Conservation (phyloP, 1,140 invertebrate species). For the Microplitis demolitor region DNA sequence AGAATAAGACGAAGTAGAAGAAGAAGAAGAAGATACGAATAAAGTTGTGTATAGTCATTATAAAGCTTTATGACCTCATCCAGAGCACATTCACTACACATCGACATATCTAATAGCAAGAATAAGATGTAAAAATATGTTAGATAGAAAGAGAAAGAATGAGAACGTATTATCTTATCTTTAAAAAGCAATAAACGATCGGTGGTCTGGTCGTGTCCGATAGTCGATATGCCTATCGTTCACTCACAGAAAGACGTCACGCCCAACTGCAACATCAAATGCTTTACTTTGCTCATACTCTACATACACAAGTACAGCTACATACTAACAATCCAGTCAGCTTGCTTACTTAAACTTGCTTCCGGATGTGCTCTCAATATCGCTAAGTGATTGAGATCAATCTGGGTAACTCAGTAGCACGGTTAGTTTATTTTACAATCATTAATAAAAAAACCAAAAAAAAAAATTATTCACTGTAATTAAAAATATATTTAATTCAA, state of each 20-base stretch:
- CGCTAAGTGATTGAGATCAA: background rate
- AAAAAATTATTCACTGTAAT: background rate
- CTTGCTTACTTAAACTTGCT: conserved; percentile 5
- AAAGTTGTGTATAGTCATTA: background rate
- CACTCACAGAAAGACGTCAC: conserved; percentile 8
- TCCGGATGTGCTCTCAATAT: conserved; percentile 11
- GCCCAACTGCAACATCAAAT: background rate
- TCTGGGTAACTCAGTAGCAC: background rate
- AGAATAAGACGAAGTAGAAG: no score
- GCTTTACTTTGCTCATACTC: background rate
- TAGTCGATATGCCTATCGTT: conserved; percentile 20
- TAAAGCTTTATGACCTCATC: background rate
- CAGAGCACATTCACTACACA: background rate
- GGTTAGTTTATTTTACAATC: background rate
- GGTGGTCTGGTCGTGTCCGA: conserved; percentile 11
- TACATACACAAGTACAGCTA: no score
- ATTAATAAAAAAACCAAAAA: background rate
- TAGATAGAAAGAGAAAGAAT: background rate
- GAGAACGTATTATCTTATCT: conserved; percentile 25
- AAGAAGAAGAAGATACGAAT: background rate
- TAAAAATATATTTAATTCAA: no score
- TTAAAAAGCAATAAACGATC: conserved; percentile 20
- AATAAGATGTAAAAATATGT: background rate
- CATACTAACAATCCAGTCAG: background rate
- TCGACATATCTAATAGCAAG: background rate